phyloP scores from a whole-genome alignment of 2,797 vertebrate genomes.

The Eptatretus atami region DNA sequence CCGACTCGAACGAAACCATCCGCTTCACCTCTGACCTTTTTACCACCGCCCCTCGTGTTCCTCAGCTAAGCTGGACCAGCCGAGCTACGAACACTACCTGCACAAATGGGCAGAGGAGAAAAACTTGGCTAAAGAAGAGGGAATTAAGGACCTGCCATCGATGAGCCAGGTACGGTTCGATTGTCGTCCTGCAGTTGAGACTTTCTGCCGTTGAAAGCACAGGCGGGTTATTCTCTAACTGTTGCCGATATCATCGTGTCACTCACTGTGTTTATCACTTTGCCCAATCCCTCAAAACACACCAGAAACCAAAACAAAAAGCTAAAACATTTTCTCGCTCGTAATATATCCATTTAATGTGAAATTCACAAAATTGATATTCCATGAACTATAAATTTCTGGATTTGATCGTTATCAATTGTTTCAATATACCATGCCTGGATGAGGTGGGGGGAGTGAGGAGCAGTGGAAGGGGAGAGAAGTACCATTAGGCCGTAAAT shows the following conservation, averaged over 20 bases:
- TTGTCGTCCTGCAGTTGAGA: constrained; percentile 7
- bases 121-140: constrained; percentile 37
- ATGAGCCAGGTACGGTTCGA: constrained; percentile 57
- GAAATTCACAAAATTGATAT: background rate
- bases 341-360: background rate
- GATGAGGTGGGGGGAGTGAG: too few species aligned
- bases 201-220: background rate
- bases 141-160: constrained; percentile 66
- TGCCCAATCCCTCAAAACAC: background rate
- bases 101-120: constrained; percentile 73
- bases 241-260: background rate
- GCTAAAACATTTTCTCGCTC: too few species aligned
- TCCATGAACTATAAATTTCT: background rate
- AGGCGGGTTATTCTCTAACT: background rate
- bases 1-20: too few species aligned
- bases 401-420: background rate
- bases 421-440: too few species aligned
- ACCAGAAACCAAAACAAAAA: background rate
- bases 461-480: too few species aligned
- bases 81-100: constrained; percentile 67
- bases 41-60: too few species aligned
- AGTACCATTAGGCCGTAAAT: too few species aligned
- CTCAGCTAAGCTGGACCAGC: too few species aligned
- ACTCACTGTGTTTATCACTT: background rate
- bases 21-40: too few species aligned